Conservation (phyloP, 2,797 vertebrate genomes). For the Pangasius macronema region DNA sequence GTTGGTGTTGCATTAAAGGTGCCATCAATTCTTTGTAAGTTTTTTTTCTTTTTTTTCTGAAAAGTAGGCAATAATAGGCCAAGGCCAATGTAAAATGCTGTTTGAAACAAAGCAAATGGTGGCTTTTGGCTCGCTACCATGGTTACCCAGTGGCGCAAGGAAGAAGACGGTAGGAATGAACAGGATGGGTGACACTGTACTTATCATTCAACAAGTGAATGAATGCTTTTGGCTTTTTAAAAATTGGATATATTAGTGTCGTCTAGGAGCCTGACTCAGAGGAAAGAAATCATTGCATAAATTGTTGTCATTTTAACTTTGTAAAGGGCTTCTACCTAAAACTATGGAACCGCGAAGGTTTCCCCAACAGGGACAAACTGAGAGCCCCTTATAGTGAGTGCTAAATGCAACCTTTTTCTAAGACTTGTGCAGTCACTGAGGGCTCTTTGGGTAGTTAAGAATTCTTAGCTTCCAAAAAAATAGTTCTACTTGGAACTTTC, state of each 20-base stretch:
- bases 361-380: neutral
- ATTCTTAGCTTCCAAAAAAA: neutral
- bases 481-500: neutral
- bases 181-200: slow-evolving; percentile 8
- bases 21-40: neutral
- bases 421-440: neutral
- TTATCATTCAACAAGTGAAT: slow-evolving; percentile 10
- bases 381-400: neutral
- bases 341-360: neutral
- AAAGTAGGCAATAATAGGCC: neutral
- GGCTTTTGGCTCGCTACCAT: slow-evolving; percentile 45
- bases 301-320: neutral
- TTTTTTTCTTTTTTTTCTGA: no score
- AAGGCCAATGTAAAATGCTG: neutral
- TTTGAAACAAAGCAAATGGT: slow-evolving; percentile 25
- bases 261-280: neutral
- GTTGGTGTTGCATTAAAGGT: neutral
- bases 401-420: neutral
- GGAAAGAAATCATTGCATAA: neutral
- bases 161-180: slow-evolving; percentile 28
- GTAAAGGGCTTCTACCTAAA: neutral
- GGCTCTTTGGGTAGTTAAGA: neutral
- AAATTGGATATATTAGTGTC: neutral
- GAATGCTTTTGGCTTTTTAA: slow-evolving; percentile 5
- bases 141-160: slow-evolving; percentile 41